Conservation (phyloP, 1,140 invertebrate species). For the Cydia pomonella region DNA sequence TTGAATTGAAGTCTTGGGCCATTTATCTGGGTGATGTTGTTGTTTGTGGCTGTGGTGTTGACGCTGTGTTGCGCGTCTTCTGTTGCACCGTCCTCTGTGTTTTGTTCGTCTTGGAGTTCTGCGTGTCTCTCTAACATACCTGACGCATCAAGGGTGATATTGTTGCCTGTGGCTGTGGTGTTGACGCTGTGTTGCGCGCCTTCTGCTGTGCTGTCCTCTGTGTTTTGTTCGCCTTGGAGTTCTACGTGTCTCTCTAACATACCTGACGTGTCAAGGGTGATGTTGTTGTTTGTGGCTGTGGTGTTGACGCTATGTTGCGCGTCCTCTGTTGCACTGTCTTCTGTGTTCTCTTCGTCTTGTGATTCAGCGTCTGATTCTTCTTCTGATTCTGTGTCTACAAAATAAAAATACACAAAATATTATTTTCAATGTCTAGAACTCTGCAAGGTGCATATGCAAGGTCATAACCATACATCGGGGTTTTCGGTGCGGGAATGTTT, state of each 20-base stretch:
- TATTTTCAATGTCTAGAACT: no score
- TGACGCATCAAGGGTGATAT: constrained; percentile 47
- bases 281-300: constrained; percentile 34
- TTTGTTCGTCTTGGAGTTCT: background rate
- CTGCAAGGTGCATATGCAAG: no score
- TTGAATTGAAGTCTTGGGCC: no score
- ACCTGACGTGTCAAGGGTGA: constrained; percentile 51
- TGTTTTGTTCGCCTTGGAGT: constrained; percentile 26
- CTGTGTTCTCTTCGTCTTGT: constrained; percentile 38
- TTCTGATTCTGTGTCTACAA: constrained; percentile 51
- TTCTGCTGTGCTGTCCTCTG: constrained; percentile 60
- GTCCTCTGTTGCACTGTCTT: constrained; percentile 61
- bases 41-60: constrained; percentile 15
- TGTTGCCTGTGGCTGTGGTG: constrained; percentile 22
- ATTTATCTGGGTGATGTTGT: constrained; percentile 36
- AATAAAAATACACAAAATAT: background rate
- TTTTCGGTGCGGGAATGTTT: no score
- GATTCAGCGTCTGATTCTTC: constrained; percentile 37
- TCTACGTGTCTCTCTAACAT: background rate
- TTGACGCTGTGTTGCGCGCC: constrained; percentile 49
- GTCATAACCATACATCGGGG: no score
- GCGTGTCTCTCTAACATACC: constrained; percentile 35
- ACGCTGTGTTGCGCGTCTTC: constrained; percentile 54
- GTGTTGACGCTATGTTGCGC: constrained; percentile 44
- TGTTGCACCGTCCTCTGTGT: constrained; percentile 57